Evolutionary conservation across 1,140 invertebrate species (phyloP).

Genomic region (Neomicropteryx cornuta): DNA sequence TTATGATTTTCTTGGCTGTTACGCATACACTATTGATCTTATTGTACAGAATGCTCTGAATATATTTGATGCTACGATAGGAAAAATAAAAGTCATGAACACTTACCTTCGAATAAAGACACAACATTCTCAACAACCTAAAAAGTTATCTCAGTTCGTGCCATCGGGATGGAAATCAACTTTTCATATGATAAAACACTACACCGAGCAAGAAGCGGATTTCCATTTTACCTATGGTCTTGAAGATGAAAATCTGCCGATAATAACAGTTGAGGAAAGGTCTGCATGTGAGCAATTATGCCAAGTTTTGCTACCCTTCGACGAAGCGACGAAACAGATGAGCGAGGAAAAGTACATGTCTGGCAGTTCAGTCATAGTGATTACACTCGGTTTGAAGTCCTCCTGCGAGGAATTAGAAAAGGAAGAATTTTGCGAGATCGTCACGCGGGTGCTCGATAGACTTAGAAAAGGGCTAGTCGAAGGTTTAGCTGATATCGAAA

Average conservation of each 20-base stretch:
- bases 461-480: too few species aligned
- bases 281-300: conserved; percentile 6
- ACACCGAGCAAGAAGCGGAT: conserved; percentile 9
- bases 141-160: conserved; percentile 15
- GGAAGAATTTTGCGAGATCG: too few species aligned
- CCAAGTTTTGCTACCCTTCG: conserved; percentile 17
- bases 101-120: conserved; percentile 17
- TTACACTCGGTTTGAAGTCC: conserved; percentile 11
- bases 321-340: conserved; percentile 14
- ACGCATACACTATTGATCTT: conserved; percentile 16
- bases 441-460: too few species aligned
- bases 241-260: too few species aligned
- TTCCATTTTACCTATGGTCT: conserved; percentile 15
- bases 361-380: conserved; percentile 12
- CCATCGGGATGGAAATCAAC: conserved; percentile 15
- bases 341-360: conserved; percentile 20
- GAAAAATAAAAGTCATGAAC: conserved; percentile 19
- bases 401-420: too few species aligned
- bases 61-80: conserved; percentile 7
- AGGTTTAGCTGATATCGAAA: too few species aligned
- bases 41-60: conserved; percentile 15
- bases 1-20: too few species aligned
- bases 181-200: conserved; percentile 9
- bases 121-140: conserved; percentile 14
- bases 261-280: conserved; percentile 15